These are phyloP conservation scores for Aldabrachelys gigantea DNA, from an alignment of 2,113 vertebrate species.

Conservation along the genomic window DNA sequence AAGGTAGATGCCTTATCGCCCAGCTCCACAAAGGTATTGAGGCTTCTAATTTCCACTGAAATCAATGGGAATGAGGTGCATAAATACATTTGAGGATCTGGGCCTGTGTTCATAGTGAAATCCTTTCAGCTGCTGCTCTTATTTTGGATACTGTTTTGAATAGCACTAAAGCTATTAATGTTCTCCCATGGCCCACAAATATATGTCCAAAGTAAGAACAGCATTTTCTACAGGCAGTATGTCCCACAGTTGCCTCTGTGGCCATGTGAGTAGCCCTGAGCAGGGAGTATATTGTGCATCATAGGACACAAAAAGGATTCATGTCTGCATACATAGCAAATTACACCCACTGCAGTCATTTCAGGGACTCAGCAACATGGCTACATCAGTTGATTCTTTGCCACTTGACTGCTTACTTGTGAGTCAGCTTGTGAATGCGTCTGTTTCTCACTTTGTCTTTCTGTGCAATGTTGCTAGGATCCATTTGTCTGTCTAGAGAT, in stretches of 20 bases:
- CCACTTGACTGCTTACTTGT: background rate
- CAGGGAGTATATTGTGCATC: background rate
- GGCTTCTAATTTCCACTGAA: background rate
- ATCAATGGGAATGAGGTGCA: background rate
- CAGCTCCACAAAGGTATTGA: background rate
- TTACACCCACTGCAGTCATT: background rate
- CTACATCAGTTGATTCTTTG: accelerated
- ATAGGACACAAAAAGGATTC: background rate
- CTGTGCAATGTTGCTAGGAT: background rate
- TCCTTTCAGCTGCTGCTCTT: background rate
- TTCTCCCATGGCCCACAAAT: background rate
- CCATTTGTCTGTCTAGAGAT: accelerated
- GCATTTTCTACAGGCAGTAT: accelerated
- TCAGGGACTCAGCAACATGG: background rate
- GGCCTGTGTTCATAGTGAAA: background rate
- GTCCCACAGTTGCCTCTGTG: background rate
- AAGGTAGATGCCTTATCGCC: background rate
- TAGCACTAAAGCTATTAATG: background rate
- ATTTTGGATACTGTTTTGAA: background rate
- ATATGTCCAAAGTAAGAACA: background rate
- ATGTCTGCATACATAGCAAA: background rate
- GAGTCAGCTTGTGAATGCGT: accelerated
- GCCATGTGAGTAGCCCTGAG: background rate
- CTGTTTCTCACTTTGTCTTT: background rate
- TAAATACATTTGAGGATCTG: background rate